Evolutionary conservation across 2,888 invertebrate genomes (phyloP).

Genomic region (Ariolimax columbianus): DNA sequence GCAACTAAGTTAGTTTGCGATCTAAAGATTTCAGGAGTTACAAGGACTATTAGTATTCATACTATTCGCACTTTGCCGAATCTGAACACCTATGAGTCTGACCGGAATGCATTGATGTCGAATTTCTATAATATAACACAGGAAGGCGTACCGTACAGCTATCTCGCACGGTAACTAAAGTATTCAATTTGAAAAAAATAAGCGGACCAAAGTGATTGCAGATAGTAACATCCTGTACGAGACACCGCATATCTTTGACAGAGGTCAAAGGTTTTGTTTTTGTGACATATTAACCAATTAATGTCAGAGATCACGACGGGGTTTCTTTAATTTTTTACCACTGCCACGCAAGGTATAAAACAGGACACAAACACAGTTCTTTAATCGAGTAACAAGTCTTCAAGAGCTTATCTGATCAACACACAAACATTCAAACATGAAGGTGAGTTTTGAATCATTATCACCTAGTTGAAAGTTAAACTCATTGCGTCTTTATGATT

Average conservation of each 20-base stretch:
- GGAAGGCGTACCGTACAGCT: too few relatives aligned
- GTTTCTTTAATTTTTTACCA: neutral
- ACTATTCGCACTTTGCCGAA: too few relatives aligned
- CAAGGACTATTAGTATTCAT: too few relatives aligned
- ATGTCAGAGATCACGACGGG: neutral
- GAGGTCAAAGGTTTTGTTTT: slow-evolving; percentile 9
- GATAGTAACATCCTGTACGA: neutral
- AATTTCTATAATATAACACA: too few relatives aligned
- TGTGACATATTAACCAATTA: neutral
- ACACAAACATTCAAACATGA: neutral
- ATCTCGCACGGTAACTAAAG: too few relatives aligned
- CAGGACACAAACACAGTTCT: neutral
- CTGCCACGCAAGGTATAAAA: neutral
- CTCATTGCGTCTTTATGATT: too few relatives aligned
- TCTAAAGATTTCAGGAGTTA: too few relatives aligned
- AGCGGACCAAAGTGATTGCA: neutral
- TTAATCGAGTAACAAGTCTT: neutral
- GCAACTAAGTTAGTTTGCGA: too few relatives aligned
- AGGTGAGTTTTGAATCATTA: neutral
- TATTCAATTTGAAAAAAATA: too few relatives aligned
- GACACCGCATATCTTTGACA: neutral
- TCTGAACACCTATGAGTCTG: too few relatives aligned
- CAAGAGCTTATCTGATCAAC: neutral
- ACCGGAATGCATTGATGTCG: too few relatives aligned
- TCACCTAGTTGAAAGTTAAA: neutral